Conservation (phyloP, 1,140 invertebrate genomes). For the Heliothis virescens region DNA sequence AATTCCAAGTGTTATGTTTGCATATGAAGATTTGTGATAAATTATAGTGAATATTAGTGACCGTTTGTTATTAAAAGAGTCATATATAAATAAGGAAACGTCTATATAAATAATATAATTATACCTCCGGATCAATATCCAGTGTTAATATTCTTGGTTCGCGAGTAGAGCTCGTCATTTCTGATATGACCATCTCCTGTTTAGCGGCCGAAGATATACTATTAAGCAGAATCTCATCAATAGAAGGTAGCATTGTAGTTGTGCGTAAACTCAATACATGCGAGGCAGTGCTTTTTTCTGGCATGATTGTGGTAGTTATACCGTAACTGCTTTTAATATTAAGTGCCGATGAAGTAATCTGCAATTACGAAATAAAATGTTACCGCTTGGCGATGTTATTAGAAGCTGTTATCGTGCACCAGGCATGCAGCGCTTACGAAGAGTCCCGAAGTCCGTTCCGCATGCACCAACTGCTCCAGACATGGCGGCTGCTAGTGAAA, state of each 20-base stretch:
- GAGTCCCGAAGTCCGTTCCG: slow-evolving; percentile 37
- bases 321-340: slow-evolving; percentile 83
- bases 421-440: slow-evolving; percentile 76
- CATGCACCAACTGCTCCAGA: slow-evolving; percentile 56
- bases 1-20: slow-evolving; percentile 41
- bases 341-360: slow-evolving; percentile 83
- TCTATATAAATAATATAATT: slow-evolving; percentile 73
- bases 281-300: slow-evolving; percentile 86
- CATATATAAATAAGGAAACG: slow-evolving; percentile 57
- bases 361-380: slow-evolving; percentile 84
- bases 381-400: slow-evolving; percentile 74
- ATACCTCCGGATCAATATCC: slow-evolving; percentile 87
- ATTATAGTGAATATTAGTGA: slow-evolving; percentile 40
- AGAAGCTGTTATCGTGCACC: slow-evolving; percentile 66
- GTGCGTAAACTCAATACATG: slow-evolving; percentile 86
- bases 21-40: slow-evolving; percentile 45
- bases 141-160: slow-evolving; percentile 86
- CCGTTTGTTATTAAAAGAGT: slow-evolving; percentile 33
- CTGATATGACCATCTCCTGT: slow-evolving; percentile 84
- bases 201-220: slow-evolving; percentile 86
- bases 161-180: slow-evolving; percentile 83
- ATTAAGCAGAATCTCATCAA: slow-evolving; percentile 86
- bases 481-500: slow-evolving; percentile 47
- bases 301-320: slow-evolving; percentile 81
- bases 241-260: slow-evolving; percentile 85